A percentile compares a stretch with the other conserved stretches of the same genome.
Conservation (phyloP, 2,888 invertebrate species). For the Lasioglossum marginatum region DNA sequence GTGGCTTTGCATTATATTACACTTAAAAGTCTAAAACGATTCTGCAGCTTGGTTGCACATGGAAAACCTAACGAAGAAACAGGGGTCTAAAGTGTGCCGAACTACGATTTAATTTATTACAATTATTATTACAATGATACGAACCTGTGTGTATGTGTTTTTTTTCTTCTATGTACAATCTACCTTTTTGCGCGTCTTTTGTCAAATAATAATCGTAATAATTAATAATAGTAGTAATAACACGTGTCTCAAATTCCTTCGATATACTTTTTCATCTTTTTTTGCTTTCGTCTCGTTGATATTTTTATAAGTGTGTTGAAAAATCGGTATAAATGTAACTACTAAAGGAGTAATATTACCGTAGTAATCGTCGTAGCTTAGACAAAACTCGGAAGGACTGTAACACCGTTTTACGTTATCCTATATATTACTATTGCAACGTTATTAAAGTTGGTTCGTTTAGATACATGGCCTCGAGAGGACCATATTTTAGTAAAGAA, state of each 20-base stretch:
- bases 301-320: conserved; percentile 78
- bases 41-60: conserved; percentile 45
- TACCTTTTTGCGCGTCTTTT: conserved; percentile 70
- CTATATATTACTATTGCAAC: conserved; percentile 71
- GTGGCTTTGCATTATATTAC: conserved; percentile 50
- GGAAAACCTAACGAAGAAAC: conserved; percentile 61
- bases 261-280: conserved; percentile 60
- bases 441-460: conserved; percentile 63
- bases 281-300: conserved; percentile 68
- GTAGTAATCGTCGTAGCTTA: conserved; percentile 76
- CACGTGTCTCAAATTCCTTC: conserved; percentile 63
- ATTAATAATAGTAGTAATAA: conserved; percentile 69
- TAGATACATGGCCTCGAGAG: conserved; percentile 49
- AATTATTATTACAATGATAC: conserved; percentile 81
- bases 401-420: conserved; percentile 71
- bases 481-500: conserved; percentile 52
- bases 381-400: conserved; percentile 80
- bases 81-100: conserved; percentile 63
- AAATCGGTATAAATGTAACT: conserved; percentile 82
- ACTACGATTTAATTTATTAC: conserved; percentile 77
- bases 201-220: conserved; percentile 68
- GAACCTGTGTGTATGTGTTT: conserved; percentile 70
- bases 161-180: conserved; percentile 79
- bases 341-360: conserved; percentile 76
- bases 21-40: conserved; percentile 54